Evolutionary conservation across 2,113 vertebrate genomes (phyloP), one percentile per base, ranked within the genome.

Genomic region (Cottus gobio): DNA sequence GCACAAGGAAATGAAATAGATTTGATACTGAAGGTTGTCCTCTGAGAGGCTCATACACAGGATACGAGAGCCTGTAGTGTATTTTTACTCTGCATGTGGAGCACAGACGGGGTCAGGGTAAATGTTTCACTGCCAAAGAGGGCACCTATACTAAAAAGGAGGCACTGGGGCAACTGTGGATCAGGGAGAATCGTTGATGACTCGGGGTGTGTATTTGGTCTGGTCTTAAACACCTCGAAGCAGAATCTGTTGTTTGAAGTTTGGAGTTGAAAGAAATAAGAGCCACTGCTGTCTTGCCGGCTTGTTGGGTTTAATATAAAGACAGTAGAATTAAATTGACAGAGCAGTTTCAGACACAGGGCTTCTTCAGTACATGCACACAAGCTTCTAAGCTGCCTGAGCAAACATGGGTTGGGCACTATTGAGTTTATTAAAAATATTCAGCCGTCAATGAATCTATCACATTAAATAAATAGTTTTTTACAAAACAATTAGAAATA

Each of bases 1-100:
- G 71, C 52, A 67, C 18, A 61, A 71, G 30, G n/a, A 67, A 64
- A 71, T 58, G 20, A 66, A 61, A 70, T 44, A 63, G 30, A 78
- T 76, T 18, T 74, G 30, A 76, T 56, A 75, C 30, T 69, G 68
- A 72, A 58, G 67, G 61, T 30, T 46, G 52, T 71, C 68, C 77
- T 75, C 26, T 36, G 58, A 83, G 65, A 75, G 69, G 20, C 66
- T 67, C 26, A 7, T 7, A 62, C 16, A 42, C 39, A 54, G 13
- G 36, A 39, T 13, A 26, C 39, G n/a, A 26, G 24, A 56, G 24
- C 36, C 7, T 56, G 34, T 20, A 22, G 9, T 18, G 31, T 26
- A 26, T 26, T 26, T 58, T 34, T 20, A 44, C 20, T 66, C 63
- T 68, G 37, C 11, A 37, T 46, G 57, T 31, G 63, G 24, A 69